Evolutionary conservation across 2,797 vertebrate genomes (phyloP).

Genomic region (Pyrrhura leucotis): DNA sequence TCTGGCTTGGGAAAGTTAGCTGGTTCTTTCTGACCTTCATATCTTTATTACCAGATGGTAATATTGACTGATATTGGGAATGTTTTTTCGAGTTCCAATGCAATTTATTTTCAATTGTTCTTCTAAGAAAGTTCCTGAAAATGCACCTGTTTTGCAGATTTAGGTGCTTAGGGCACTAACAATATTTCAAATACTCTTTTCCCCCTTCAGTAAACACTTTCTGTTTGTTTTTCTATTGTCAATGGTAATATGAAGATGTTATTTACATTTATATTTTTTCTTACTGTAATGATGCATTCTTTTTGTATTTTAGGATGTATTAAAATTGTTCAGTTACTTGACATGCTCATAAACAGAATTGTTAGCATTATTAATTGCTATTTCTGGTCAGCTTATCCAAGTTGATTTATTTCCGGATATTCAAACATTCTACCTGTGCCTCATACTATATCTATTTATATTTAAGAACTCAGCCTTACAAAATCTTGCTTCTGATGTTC

Average conservation of each 20-base stretch:
- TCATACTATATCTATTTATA: not conserved
- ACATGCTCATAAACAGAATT: not conserved
- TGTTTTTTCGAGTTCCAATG: not conserved
- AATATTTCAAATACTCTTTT: not conserved
- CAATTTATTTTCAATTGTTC: not conserved
- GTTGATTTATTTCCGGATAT: not conserved
- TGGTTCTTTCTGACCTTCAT: not conserved
- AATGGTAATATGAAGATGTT: not conserved
- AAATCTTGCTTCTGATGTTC: not conserved
- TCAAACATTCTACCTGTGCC: not conserved
- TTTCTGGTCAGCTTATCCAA: not conserved
- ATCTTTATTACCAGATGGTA: not conserved
- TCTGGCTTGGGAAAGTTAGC: not conserved
- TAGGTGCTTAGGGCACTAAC: not conserved
- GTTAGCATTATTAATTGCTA: not conserved
- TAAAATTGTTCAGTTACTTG: not conserved
- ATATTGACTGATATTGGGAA: not conserved
- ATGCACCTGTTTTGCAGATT: not conserved
- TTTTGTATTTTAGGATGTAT: not conserved
- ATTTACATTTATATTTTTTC: not conserved
- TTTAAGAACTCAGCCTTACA: not conserved
- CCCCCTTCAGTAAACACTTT: not conserved
- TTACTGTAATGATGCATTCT: not conserved
- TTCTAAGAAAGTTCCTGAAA: not conserved
- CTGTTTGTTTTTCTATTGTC: not conserved